These are phyloP conservation scores for Leuciscus waleckii DNA, from an alignment of 2,797 vertebrate genomes.

Conservation along the genomic window DNA sequence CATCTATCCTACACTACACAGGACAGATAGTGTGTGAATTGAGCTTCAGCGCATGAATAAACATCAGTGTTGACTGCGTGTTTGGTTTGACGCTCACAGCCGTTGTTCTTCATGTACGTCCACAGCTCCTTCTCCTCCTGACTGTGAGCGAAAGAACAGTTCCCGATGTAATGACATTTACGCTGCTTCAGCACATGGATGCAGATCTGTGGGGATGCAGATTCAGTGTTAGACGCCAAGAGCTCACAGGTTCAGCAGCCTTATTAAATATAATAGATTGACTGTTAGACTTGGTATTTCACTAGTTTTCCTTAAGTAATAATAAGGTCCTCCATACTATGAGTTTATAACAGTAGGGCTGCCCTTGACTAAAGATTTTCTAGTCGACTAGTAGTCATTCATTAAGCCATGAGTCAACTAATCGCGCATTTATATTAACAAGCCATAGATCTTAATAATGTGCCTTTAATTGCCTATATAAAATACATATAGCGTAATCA, in stretches of 20 bases:
- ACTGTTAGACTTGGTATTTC: neutral
- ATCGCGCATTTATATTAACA: too few relatives aligned
- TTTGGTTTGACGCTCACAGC: slow-evolving; percentile 79
- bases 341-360: too few relatives aligned
- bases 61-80: neutral
- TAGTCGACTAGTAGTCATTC: too few relatives aligned
- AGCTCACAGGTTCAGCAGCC: neutral
- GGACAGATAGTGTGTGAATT: neutral
- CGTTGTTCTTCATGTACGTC: slow-evolving; percentile 96
- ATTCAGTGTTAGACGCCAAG: neutral
- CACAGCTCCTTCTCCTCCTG: slow-evolving; percentile 94
- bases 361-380: too few relatives aligned
- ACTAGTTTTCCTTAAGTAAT: too few relatives aligned
- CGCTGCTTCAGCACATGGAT: slow-evolving; percentile 85
- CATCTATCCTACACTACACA: neutral
- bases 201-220: slow-evolving; percentile 82
- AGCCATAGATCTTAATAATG: too few relatives aligned
- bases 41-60: neutral
- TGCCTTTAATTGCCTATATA: too few relatives aligned
- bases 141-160: slow-evolving; percentile 94
- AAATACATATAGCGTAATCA: too few relatives aligned
- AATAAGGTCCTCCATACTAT: too few relatives aligned
- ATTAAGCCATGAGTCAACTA: too few relatives aligned
- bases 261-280: neutral
- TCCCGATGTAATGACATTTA: slow-evolving; percentile 89